Percentiles rank a stretch among this genome's conserved stretches.
Conservation (phyloP, 2,113 vertebrate species). For the Puntigrus tetrazona region DNA sequence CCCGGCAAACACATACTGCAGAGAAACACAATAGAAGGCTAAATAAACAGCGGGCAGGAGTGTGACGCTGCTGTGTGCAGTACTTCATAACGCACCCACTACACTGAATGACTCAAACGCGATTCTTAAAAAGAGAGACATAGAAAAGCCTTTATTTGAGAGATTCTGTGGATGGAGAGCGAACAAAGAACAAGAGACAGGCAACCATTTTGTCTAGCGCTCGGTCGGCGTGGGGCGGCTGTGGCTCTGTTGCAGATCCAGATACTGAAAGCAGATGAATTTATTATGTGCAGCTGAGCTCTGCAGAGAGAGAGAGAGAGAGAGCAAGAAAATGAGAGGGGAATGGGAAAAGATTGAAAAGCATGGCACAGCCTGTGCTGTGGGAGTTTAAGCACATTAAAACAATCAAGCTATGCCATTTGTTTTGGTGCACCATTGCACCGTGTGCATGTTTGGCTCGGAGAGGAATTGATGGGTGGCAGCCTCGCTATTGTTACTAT, state of each 20-base stretch:
- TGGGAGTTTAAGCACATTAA: slow-evolving; percentile 55
- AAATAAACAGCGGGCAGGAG: background rate
- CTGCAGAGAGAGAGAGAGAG: slow-evolving; percentile 11
- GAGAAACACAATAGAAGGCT: slow-evolving; percentile 4
- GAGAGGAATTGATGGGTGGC: slow-evolving; percentile 16
- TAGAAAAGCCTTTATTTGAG: background rate
- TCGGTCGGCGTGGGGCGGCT: background rate
- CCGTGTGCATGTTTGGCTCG: background rate
- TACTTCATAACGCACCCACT: background rate
- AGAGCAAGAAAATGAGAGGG: background rate
- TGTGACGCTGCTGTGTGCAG: background rate
- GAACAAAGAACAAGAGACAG: background rate
- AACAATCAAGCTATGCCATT: slow-evolving; percentile 42
- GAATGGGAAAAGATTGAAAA: slow-evolving; percentile 16
- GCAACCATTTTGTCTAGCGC: slow-evolving; percentile 11
- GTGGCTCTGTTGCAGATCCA: slow-evolving; percentile 15
- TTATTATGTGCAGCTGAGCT: slow-evolving; percentile 40
- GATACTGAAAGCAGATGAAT: slow-evolving; percentile 32
- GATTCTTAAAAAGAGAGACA: background rate
- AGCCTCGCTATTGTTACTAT: slow-evolving; percentile 11
- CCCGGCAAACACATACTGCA: background rate
- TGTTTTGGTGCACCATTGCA: slow-evolving; percentile 15
- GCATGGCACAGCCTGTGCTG: slow-evolving; percentile 23
- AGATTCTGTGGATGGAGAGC: background rate
- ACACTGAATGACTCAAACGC: background rate